These are phyloP conservation scores for Leucoraja erinaceus DNA, from an alignment of 2,113 vertebrate genomes.

Conservation along the genomic window DNA sequence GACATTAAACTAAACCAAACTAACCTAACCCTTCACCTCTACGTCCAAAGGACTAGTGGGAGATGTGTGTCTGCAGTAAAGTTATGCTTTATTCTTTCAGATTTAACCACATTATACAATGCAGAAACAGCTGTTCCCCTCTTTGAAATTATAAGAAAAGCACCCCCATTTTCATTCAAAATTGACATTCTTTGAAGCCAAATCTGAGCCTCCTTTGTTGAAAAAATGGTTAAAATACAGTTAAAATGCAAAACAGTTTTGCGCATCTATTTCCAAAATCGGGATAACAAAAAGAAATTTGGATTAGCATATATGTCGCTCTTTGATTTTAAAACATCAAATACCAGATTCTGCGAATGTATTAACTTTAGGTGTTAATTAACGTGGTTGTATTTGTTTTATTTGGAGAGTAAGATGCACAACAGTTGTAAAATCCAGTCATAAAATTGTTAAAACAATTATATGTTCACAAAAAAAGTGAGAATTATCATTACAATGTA, in stretches of 20 bases:
- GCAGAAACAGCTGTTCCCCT: slow-evolving; percentile 41
- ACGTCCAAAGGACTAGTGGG: slow-evolving; percentile 39
- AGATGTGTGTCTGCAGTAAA: slow-evolving; percentile 40
- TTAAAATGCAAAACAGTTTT: neutral
- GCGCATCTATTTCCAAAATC: neutral
- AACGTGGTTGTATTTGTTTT: neutral
- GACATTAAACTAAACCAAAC: too few relatives aligned
- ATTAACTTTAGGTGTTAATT: neutral
- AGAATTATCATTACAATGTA: neutral
- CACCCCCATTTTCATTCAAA: neutral
- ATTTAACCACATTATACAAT: slow-evolving; percentile 40
- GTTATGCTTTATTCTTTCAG: slow-evolving; percentile 40
- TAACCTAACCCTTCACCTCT: neutral
- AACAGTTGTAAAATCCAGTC: neutral
- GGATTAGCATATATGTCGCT: neutral
- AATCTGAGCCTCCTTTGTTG: neutral
- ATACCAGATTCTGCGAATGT: neutral
- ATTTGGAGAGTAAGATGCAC: neutral
- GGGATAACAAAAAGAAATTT: neutral
- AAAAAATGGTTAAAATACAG: neutral
- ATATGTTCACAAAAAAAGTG: neutral
- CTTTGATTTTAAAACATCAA: neutral
- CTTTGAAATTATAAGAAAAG: neutral
- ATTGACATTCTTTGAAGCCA: neutral
- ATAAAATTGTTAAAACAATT: neutral